Evolutionary conservation across 2,113 vertebrate species (phyloP).

Genomic region (Pluvianellus socialis): DNA sequence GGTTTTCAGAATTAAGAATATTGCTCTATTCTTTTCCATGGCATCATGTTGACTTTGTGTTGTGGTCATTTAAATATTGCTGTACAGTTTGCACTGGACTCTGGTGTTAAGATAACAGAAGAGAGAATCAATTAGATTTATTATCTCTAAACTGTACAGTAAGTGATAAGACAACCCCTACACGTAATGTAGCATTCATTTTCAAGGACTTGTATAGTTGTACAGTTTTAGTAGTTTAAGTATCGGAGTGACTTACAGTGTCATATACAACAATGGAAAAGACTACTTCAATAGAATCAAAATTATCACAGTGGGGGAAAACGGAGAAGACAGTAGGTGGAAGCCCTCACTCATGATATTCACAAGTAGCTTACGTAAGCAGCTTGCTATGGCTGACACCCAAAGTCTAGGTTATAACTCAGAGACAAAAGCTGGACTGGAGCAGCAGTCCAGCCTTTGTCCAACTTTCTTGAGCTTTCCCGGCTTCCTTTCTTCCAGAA

Average conservation of each 20-base stretch:
- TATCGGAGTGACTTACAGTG: background rate
- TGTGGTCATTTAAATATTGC: slow-evolving; percentile 90
- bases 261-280: background rate
- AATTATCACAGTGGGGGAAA: background rate
- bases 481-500: background rate
- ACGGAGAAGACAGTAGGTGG: background rate
- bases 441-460: background rate
- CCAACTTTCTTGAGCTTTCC: background rate
- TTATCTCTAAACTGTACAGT: slow-evolving; percentile 70
- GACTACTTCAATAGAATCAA: background rate
- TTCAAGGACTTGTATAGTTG: slow-evolving; percentile 69
- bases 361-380: background rate
- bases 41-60: slow-evolving; percentile 72
- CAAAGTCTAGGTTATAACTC: background rate
- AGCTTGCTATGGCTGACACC: background rate
- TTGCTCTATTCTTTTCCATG: slow-evolving; percentile 76
- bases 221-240: background rate
- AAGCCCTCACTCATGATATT: background rate
- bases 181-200: slow-evolving; percentile 24
- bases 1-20: slow-evolving; percentile 84
- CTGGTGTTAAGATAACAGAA: slow-evolving; percentile 76
- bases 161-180: slow-evolving; percentile 43
- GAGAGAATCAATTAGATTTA: slow-evolving; percentile 81
- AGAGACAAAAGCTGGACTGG: background rate
- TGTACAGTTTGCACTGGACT: slow-evolving; percentile 65